Conservation (phyloP, 2,888 invertebrate genomes). For the Dimorphilus gyrociliatus region DNA sequence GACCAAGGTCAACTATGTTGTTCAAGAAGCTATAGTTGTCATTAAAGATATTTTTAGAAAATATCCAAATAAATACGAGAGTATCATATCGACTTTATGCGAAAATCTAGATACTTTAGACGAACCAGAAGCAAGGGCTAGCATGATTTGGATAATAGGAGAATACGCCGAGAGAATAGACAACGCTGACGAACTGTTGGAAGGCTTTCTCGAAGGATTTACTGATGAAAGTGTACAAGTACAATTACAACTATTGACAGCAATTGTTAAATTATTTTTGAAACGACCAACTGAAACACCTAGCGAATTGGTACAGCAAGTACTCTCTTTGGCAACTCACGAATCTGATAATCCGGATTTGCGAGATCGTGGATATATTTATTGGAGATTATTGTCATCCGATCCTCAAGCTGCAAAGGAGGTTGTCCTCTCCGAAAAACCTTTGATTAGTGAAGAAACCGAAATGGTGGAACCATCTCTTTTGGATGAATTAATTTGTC, state of each 20-base stretch:
- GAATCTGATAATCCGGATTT: conserved; percentile 74
- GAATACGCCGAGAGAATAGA: conserved; percentile 96
- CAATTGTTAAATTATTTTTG: neutral
- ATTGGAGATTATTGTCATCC: conserved; percentile 86
- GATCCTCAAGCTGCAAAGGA: conserved; percentile 65
- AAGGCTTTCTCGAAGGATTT: conserved; percentile 92
- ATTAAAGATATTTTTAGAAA: conserved; percentile 55
- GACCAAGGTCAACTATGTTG: conserved; percentile 93
- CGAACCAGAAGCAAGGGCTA: conserved; percentile 87
- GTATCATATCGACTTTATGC: conserved; percentile 88
- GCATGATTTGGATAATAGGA: conserved; percentile 68
- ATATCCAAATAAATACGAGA: conserved; percentile 95
- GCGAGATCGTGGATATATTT: conserved; percentile 87
- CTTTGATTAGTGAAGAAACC: neutral
- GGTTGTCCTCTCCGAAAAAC: neutral
- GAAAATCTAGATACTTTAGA: conserved; percentile 91
- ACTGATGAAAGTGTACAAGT: conserved; percentile 88
- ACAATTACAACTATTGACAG: neutral
- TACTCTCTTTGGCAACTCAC: conserved; percentile 36
- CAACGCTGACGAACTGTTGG: conserved; percentile 85
- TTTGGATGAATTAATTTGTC: neutral
- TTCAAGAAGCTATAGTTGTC: conserved; percentile 93
- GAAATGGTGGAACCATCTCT: neutral
- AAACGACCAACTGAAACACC: conserved; percentile 62
- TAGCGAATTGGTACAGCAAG: conserved; percentile 81